Conservation (phyloP, 2,888 invertebrate genomes). For the Arge pagana region DNA sequence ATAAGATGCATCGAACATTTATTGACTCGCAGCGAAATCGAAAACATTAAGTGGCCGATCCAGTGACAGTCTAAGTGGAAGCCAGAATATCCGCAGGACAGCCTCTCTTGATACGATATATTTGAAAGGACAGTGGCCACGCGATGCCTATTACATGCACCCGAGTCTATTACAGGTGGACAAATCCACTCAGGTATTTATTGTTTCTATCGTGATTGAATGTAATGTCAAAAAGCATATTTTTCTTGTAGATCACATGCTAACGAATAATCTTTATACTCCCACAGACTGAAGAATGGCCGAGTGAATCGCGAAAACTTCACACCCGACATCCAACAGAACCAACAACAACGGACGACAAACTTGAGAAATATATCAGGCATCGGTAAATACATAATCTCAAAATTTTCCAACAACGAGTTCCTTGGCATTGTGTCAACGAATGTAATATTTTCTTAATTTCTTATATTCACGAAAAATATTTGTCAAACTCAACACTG, state of each 20-base stretch:
- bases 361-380: constrained; percentile 64
- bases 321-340: constrained; percentile 56
- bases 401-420: not conserved
- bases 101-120: constrained; percentile 81
- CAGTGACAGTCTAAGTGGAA: constrained; percentile 63
- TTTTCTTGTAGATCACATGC: not conserved
- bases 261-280: constrained; percentile 25
- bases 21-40: constrained; percentile 59
- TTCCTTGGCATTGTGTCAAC: not conserved
- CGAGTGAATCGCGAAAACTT: constrained; percentile 60
- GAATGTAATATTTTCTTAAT: too few species aligned
- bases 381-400: constrained; percentile 47
- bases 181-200: constrained; percentile 77
- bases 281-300: constrained; percentile 72
- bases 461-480: too few species aligned
- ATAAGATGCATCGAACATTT: too few species aligned
- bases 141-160: constrained; percentile 71
- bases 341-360: constrained; percentile 61
- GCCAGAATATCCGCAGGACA: constrained; percentile 72
- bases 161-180: constrained; percentile 73
- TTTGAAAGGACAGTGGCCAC: constrained; percentile 78
- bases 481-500: too few species aligned
- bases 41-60: constrained; percentile 60
- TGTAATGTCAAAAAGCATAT: not conserved
- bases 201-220: constrained; percentile 25